phyloP scores from a whole-genome alignment of 2,888 invertebrate genomes.

The Chaetogeoica ovagalla region DNA sequence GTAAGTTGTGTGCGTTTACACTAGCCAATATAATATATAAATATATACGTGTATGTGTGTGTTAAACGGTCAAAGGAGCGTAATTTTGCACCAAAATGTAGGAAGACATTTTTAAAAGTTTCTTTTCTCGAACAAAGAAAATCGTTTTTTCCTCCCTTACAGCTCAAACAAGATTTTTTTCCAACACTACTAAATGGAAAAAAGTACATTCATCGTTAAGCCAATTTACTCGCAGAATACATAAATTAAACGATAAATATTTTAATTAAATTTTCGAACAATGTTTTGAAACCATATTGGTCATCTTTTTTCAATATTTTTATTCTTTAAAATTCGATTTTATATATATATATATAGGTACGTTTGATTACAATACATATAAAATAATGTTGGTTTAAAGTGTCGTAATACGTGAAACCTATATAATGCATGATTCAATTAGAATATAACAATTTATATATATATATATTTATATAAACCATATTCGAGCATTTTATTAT shows the following conservation, averaged over 20 bases:
- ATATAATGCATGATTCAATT: too few species aligned
- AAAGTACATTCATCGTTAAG: slow-evolving; percentile 5
- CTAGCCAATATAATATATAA: background rate
- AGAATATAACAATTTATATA: too few species aligned
- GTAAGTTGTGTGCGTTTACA: background rate
- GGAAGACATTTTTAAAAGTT: slow-evolving; percentile 37
- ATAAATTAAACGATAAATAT: slow-evolving; percentile 7
- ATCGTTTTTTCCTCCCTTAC: background rate
- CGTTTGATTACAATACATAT: too few species aligned
- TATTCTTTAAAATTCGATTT: too few species aligned
- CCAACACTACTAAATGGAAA: slow-evolving; percentile 16
- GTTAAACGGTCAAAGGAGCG: slow-evolving; percentile 28
- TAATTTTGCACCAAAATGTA: slow-evolving; percentile 34
- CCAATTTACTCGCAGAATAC: background rate
- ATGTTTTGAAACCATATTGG: background rate
- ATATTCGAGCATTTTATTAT: too few species aligned
- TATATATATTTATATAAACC: too few species aligned
- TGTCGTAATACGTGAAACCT: too few species aligned
- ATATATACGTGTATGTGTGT: background rate
- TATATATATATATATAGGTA: too few species aligned
- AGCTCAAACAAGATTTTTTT: slow-evolving; percentile 7
- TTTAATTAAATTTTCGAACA: slow-evolving; percentile 26
- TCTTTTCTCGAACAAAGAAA: slow-evolving; percentile 3
- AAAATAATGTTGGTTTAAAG: too few species aligned
- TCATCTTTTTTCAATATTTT: background rate